phyloP scores from a whole-genome alignment of 2,888 invertebrate species.

The Tachina lurida region DNA sequence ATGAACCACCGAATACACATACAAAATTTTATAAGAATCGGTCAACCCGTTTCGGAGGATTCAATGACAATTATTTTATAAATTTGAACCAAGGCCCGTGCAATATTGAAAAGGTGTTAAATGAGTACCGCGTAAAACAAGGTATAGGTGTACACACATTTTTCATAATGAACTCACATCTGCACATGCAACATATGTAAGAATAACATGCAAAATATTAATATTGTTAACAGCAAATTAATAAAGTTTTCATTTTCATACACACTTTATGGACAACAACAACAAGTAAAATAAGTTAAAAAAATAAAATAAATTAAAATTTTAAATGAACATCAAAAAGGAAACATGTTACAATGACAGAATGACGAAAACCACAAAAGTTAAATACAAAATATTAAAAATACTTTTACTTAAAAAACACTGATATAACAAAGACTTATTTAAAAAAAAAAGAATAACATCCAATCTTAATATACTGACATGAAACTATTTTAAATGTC shows the following conservation, averaged over 20 bases:
- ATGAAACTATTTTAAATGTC: not conserved
- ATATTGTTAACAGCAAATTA: slow-evolving; percentile 30
- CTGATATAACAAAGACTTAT: not conserved
- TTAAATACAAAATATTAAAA: not conserved
- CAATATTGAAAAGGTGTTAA: too few relatives aligned
- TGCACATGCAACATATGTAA: not conserved
- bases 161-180: not conserved
- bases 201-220: slow-evolving; percentile 27
- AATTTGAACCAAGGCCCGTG: too few relatives aligned
- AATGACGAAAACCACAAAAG: slow-evolving; percentile 9
- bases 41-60: too few relatives aligned
- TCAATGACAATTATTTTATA: too few relatives aligned
- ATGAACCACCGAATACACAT: too few relatives aligned
- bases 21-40: too few relatives aligned
- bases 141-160: not conserved
- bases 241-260: slow-evolving; percentile 44
- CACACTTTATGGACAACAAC: slow-evolving; percentile 1
- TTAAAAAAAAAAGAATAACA: not conserved
- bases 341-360: slow-evolving; percentile 20
- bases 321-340: not conserved
- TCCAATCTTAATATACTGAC: slow-evolving; percentile 10
- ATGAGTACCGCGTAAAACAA: too few relatives aligned
- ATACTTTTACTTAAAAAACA: not conserved
- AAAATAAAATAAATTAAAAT: not conserved
- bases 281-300: slow-evolving; percentile 3